Base-by-base conservation (phyloP, 92 coral and sea anemone species). In the Siderastrea radians region DNA sequence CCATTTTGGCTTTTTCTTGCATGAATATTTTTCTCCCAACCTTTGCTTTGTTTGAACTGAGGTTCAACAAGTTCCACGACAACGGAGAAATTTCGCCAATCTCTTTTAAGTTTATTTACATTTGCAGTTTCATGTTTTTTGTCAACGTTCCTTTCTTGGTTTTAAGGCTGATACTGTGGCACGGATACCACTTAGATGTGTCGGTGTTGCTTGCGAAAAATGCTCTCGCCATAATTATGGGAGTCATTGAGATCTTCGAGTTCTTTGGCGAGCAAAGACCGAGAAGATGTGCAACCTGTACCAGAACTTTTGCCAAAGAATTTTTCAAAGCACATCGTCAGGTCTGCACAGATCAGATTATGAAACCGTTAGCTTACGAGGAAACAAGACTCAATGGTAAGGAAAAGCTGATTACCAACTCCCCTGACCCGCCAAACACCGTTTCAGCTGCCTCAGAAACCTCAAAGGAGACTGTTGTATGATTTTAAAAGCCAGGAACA, bases 101-200 rank as follows among this genome's bases (percentile, higher is more conserved):
- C 4, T 96, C 99, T 17, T 96, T 92, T 79, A 96, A 92, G 87
- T 85, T 96, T 16, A 52, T 96, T 49, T 96, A 96, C 81, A 93
- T 94, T 75, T 89, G 85, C 49, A 84, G 90, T 79, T 96, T 96
- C 78, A 82, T 94, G 89, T 90, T 89, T 74, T 84, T 96, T 45
- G 99, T 94, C 47, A 96, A 96, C 63, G 92, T 92, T 49, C 99
- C 99, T 5, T 96, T 94, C 87, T 85, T 96, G 49, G 93, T 96
- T 3, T 85, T 96, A 13, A 96, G 99, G 11, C 80, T 89, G 44
- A 59, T 90, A 43, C 88, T 96, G 19, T 96, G 99, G 99, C 96
- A 94, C 58, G 59, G 49, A 4, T 92, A 90, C 60, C 44, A 90
- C 13, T 64, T 94, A 50, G 95, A 96, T 68, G 83, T 96, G 2